Evolutionary conservation across 1,140 invertebrate genomes (phyloP).

Genomic region (Papilio machaon): DNA sequence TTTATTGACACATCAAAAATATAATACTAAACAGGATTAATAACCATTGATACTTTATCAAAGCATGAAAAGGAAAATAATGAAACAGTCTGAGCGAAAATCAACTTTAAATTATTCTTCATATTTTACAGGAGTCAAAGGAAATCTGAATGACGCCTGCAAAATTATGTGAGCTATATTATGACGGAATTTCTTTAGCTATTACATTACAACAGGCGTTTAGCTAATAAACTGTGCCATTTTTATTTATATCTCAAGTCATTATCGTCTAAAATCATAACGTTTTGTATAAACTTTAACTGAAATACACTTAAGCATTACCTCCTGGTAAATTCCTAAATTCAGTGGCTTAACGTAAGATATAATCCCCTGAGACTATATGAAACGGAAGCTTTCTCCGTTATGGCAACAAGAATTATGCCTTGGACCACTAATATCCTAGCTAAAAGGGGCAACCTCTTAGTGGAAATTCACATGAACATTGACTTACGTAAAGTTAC

Average conservation of each 20-base stretch:
- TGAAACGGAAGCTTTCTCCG: constrained; percentile 2
- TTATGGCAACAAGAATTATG: background rate
- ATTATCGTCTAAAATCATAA: background rate
- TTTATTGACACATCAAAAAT: background rate
- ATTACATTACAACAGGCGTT: background rate
- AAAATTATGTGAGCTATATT: background rate
- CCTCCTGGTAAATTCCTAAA: background rate
- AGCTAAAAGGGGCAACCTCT: background rate
- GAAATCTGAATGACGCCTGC: background rate
- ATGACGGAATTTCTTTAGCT: background rate
- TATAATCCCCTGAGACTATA: background rate
- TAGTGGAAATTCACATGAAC: background rate
- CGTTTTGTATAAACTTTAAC: background rate
- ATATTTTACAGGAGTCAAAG: background rate
- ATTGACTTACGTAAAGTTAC: background rate
- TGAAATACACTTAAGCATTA: background rate
- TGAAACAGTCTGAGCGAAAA: background rate
- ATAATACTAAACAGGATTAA: background rate
- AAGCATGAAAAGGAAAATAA: background rate
- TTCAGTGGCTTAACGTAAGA: constrained; percentile 1
- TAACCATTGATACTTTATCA: background rate
- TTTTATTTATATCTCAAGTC: background rate
- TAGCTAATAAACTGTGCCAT: background rate
- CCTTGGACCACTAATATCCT: background rate
- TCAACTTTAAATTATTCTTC: background rate